These are phyloP conservation scores for Urocolius indicus DNA, from an alignment of 2,113 vertebrate genomes.

Conservation along the genomic window DNA sequence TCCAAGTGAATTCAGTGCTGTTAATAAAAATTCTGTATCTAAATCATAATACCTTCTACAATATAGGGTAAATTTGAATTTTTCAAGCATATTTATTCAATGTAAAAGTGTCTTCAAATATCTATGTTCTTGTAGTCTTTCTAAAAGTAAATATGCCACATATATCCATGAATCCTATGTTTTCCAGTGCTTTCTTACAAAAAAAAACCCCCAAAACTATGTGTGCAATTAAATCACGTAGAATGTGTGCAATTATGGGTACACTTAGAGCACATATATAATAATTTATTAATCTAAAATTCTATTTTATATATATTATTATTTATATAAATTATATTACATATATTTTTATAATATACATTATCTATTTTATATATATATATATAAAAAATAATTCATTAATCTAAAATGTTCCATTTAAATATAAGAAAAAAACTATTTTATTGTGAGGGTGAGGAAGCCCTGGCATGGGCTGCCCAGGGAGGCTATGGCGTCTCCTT, in stretches of 20 bases:
- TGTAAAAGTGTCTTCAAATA: not conserved
- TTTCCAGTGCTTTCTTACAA: not conserved
- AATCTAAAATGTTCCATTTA: too few species aligned
- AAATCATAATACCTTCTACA: not conserved
- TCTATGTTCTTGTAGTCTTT: not conserved
- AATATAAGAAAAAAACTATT: too few species aligned
- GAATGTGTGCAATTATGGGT: not conserved
- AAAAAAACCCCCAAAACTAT: too few species aligned
- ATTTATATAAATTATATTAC: too few species aligned
- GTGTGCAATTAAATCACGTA: not conserved
- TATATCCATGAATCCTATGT: not conserved
- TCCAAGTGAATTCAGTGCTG: not conserved
- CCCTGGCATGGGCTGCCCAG: too few species aligned
- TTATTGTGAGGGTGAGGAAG: too few species aligned
- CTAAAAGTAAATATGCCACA: not conserved
- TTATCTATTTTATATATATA: too few species aligned
- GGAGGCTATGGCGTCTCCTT: too few species aligned
- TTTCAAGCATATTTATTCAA: not conserved
- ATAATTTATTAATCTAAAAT: too few species aligned
- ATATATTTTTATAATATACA: too few species aligned
- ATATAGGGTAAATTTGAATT: not conserved
- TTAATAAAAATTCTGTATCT: not conserved
- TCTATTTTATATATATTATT: too few species aligned
- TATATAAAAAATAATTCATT: too few species aligned
- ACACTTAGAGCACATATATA: not conserved